phyloP scores from a whole-genome alignment of 2,888 invertebrate genomes.

The Sacculina carcini region DNA sequence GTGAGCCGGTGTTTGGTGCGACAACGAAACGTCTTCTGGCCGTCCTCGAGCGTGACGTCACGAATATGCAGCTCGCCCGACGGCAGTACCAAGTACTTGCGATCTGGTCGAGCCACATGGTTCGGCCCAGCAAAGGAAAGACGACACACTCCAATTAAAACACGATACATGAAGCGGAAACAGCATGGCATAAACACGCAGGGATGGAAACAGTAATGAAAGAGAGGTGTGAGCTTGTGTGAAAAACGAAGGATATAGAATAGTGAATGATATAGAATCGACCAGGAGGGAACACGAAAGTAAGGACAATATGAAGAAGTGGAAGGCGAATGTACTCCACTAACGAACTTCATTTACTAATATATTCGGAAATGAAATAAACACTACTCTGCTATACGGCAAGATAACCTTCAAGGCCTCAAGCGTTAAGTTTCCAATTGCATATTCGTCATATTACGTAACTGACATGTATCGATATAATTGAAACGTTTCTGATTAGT shows the following conservation, averaged over 20 bases:
- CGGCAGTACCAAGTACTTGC: constrained; percentile 76
- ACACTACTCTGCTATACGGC: no score
- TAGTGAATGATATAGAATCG: neutral
- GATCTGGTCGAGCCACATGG: constrained; percentile 33
- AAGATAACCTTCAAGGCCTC: no score
- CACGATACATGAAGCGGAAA: no score
- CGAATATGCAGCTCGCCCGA: constrained; percentile 86
- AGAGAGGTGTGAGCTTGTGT: neutral
- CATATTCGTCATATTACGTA: no score
- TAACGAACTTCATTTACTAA: no score
- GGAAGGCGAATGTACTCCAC: no score
- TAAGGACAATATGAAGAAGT: no score
- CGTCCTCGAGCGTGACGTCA: constrained; percentile 81
- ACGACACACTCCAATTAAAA: no score
- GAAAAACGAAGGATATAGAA: neutral
- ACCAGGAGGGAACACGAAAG: neutral
- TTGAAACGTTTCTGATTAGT: no score
- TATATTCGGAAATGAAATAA: no score
- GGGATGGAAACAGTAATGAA: neutral
- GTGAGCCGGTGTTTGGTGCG: constrained; percentile 75
- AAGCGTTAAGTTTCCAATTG: no score
- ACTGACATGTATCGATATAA: no score
- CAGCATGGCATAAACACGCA: neutral
- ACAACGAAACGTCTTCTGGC: constrained; percentile 77
- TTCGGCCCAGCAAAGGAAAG: neutral